A percentile compares a stretch with the other conserved stretches of the same genome.
Conservation (phyloP, 2,888 invertebrate species). For the Buathra laborator region DNA sequence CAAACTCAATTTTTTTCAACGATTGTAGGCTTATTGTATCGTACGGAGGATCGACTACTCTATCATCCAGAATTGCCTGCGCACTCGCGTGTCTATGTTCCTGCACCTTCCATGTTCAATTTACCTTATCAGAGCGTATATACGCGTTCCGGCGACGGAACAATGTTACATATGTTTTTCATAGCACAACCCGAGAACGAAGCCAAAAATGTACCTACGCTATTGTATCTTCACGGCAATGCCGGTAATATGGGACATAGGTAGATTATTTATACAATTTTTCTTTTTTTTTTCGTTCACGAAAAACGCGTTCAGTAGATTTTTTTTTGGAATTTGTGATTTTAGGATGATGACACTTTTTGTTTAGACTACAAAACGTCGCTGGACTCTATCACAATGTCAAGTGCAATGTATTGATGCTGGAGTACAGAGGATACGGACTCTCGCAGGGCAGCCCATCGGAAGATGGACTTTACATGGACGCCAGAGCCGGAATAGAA, state of each 20-base stretch:
- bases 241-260: constrained; percentile 98
- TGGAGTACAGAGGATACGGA: constrained; percentile 98
- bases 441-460: constrained; percentile 95
- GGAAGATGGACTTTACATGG: constrained; percentile 94
- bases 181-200: constrained; percentile 91
- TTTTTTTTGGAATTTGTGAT: not conserved
- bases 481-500: constrained; percentile 95
- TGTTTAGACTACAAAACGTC: constrained; percentile 92
- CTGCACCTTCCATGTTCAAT: constrained; percentile 94
- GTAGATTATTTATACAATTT: constrained; percentile 81
- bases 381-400: constrained; percentile 93
- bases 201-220: constrained; percentile 91
- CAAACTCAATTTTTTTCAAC: constrained; percentile 39
- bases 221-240: constrained; percentile 97
- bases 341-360: not conserved
- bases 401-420: constrained; percentile 94
- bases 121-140: constrained; percentile 94
- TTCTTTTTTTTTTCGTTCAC: not conserved
- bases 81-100: constrained; percentile 95
- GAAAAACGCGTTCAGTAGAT: constrained; percentile 24
- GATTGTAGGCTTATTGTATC: constrained; percentile 91
- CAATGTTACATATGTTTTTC: constrained; percentile 93
- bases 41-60: constrained; percentile 93
- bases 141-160: constrained; percentile 91
- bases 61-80: constrained; percentile 96